A percentile compares a stretch with the other conserved stretches of the same genome.
Conservation (phyloP, 2,888 invertebrate genomes). For the Onchidella celtica region DNA sequence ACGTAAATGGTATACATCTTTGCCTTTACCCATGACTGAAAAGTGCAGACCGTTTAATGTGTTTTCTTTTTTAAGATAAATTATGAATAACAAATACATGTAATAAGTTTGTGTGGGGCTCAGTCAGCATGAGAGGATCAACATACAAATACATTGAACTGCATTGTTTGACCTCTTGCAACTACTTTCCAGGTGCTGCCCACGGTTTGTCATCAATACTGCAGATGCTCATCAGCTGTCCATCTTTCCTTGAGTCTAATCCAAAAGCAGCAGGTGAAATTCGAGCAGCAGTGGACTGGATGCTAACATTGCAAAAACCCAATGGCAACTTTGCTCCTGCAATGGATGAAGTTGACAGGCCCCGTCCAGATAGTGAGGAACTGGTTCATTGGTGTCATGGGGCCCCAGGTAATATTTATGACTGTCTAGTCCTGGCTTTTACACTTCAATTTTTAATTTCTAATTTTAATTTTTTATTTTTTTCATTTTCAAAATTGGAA, state of each 20-base stretch:
- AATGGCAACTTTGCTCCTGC: constrained; percentile 90
- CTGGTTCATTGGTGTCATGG: constrained; percentile 96
- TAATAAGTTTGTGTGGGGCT: too few species aligned
- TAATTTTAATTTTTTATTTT: neutral
- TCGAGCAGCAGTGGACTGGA: constrained; percentile 85
- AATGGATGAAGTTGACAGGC: constrained; percentile 84
- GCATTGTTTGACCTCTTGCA: too few species aligned
- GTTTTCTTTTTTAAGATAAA: too few species aligned
- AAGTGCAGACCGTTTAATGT: too few species aligned
- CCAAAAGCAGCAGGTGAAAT: constrained; percentile 84
- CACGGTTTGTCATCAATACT: constrained; percentile 86
- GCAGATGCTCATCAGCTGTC: constrained; percentile 84
- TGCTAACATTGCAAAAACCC: constrained; percentile 85
- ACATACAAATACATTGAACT: too few species aligned
- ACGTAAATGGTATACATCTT: too few species aligned
- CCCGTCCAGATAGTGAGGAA: constrained; percentile 83
- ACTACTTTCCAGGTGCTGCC: constrained; percentile 80
- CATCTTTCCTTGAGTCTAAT: constrained; percentile 83
- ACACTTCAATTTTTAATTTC: neutral
- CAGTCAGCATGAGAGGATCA: too few species aligned
- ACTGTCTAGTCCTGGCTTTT: neutral
- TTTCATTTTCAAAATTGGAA: neutral
- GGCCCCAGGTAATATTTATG: constrained; percentile 85
- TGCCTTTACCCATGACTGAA: too few species aligned
- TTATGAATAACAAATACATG: too few species aligned